These are phyloP conservation scores for Mormyrus hasselquistii DNA, from an alignment of 2,797 vertebrate genomes.

Conservation along the genomic window DNA sequence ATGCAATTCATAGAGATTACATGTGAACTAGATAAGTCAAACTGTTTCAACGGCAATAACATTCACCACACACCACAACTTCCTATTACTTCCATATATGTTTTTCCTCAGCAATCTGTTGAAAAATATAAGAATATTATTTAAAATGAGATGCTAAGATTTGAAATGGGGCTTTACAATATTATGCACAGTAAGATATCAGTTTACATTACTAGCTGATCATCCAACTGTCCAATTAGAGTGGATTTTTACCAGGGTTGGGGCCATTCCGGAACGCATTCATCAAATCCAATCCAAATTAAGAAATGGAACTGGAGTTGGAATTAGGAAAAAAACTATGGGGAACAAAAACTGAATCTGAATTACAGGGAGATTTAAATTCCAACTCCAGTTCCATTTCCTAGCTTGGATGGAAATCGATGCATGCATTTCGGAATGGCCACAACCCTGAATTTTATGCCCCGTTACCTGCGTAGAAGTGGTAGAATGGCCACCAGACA, in stretches of 20 bases:
- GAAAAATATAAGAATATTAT: not conserved
- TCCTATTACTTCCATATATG: not conserved
- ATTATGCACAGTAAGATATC: not conserved
- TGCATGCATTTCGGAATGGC: not conserved
- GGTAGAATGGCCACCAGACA: constrained; percentile 98
- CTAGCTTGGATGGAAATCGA: not conserved
- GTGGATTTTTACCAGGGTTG: not conserved
- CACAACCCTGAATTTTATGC: not conserved
- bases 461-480: constrained; percentile 86
- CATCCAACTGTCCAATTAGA: not conserved
- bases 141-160: not conserved
- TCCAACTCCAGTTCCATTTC: not conserved
- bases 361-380: not conserved
- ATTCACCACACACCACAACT: not conserved
- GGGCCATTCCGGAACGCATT: not conserved
- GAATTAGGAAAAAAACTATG: not conserved
- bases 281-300: not conserved
- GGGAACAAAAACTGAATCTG: not conserved
- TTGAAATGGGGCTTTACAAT: not conserved
- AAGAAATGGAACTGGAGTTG: not conserved
- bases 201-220: not conserved
- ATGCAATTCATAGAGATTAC: not conserved
- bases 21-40: not conserved
- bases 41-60: not conserved
- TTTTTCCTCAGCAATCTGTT: not conserved